A percentile compares a stretch with the other conserved stretches of the same genome.
phyloP scores from a whole-genome alignment of 2,797 vertebrate species.

The Sparus aurata region DNA sequence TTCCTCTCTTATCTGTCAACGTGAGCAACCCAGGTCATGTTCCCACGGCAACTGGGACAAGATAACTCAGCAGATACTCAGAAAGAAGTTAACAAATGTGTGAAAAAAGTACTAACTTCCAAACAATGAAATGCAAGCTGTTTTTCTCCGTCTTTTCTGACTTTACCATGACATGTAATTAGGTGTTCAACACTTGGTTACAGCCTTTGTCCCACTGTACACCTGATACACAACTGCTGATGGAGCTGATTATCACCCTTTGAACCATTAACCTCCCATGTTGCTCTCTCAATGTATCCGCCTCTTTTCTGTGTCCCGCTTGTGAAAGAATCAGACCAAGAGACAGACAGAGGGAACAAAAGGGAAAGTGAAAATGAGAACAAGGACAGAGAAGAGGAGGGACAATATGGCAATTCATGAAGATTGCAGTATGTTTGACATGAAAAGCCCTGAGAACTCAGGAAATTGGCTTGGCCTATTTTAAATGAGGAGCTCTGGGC shows the following conservation, averaged over 20 bases:
- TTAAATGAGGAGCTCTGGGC: slow-evolving; percentile 63
- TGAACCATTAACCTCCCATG: slow-evolving; percentile 45
- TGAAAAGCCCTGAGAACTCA: slow-evolving; percentile 68
- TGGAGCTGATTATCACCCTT: slow-evolving; percentile 43
- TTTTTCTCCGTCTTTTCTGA: not conserved
- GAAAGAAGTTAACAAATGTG: slow-evolving; percentile 18
- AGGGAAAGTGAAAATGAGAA: slow-evolving; percentile 34
- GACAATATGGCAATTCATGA: slow-evolving; percentile 55
- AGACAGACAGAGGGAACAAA: slow-evolving; percentile 20
- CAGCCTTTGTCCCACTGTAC: slow-evolving; percentile 35
- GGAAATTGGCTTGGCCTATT: slow-evolving; percentile 69
- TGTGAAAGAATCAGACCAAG: slow-evolving; percentile 28
- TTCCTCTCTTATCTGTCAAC: slow-evolving; percentile 34
- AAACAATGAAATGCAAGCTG: not conserved
- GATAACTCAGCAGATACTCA: slow-evolving; percentile 34
- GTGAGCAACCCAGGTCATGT: slow-evolving; percentile 30
- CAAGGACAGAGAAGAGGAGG: slow-evolving; percentile 16
- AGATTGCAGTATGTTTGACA: slow-evolving; percentile 55
- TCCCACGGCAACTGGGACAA: slow-evolving; percentile 37
- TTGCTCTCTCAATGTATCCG: slow-evolving; percentile 13
- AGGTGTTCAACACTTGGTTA: not conserved
- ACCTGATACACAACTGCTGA: slow-evolving; percentile 37
- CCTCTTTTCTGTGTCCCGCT: slow-evolving; percentile 16
- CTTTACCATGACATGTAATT: no score
- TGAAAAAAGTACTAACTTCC: not conserved